A percentile compares a stretch with the other conserved stretches of the same genome.
phyloP scores from a whole-genome alignment of 2,113 vertebrate genomes.

The Atherinomorus stipes region DNA sequence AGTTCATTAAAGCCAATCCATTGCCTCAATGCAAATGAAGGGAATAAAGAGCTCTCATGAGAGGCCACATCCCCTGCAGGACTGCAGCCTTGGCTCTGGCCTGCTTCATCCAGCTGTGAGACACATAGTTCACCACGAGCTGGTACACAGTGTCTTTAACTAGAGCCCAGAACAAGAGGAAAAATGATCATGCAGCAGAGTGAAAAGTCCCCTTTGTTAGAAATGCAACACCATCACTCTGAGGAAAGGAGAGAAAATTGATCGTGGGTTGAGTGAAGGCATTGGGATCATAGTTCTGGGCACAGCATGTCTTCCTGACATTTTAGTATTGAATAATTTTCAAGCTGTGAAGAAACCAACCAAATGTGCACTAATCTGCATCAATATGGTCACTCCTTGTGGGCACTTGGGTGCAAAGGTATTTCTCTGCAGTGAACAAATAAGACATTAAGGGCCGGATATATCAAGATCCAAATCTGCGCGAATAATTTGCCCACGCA shows the following conservation, averaged over 20 bases:
- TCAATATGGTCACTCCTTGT: not conserved
- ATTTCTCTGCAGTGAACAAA: slow-evolving; percentile 2
- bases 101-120: slow-evolving; percentile 19
- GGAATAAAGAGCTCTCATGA: slow-evolving; percentile 30
- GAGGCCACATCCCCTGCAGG: slow-evolving; percentile 16
- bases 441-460: not conserved
- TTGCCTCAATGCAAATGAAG: slow-evolving; percentile 23
- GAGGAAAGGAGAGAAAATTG: slow-evolving; percentile 11
- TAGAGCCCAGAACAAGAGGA: slow-evolving; percentile 3
- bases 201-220: slow-evolving; percentile 4
- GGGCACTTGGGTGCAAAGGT: not conserved
- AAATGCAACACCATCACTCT: slow-evolving; percentile 5
- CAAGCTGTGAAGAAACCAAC: slow-evolving; percentile 21
- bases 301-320: slow-evolving; percentile 16
- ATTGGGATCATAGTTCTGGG: slow-evolving; percentile 17
- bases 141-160: slow-evolving; percentile 4
- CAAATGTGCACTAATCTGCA: slow-evolving; percentile 4
- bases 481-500: too few species aligned
- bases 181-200: not conserved
- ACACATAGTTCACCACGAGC: slow-evolving; percentile 4
- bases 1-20: slow-evolving; percentile 43
- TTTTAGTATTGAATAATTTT: slow-evolving; percentile 26
- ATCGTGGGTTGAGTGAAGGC: slow-evolving; percentile 26
- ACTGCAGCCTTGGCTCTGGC: not conserved
- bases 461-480: too few species aligned